Percentiles rank a stretch among this genome's conserved stretches.
These are phyloP conservation scores for Microplitis mediator DNA, from an alignment of 1,140 invertebrate species.

Conservation along the genomic window DNA sequence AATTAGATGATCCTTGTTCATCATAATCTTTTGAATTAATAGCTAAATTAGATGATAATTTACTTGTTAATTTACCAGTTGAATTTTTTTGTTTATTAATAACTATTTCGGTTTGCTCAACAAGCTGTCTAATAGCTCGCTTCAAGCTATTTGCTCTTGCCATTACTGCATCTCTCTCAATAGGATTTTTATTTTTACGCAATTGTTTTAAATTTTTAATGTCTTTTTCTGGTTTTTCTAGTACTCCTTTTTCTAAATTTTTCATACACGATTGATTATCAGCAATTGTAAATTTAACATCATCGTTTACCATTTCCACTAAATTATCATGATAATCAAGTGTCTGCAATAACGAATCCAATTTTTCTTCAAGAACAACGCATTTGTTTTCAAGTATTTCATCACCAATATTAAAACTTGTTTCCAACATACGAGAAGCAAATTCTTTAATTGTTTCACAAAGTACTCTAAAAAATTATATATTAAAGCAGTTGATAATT, in stretches of 20 bases:
- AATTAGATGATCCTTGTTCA: conserved; percentile 23
- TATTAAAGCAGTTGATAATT: not conserved
- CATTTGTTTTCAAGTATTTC: conserved; percentile 73
- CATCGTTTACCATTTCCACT: conserved; percentile 42
- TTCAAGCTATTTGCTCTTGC: conserved; percentile 82
- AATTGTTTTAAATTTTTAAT: conserved; percentile 55
- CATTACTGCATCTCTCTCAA: conserved; percentile 50
- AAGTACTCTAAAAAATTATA: conserved; percentile 62
- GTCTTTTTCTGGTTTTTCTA: conserved; percentile 70
- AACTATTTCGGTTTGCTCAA: conserved; percentile 78
- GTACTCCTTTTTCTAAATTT: conserved; percentile 65
- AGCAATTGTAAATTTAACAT: conserved; percentile 34
- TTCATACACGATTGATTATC: conserved; percentile 46
- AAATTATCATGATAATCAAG: conserved; percentile 70
- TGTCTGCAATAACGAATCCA: conserved; percentile 75
- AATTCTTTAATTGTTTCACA: conserved; percentile 85
- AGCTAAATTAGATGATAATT: conserved; percentile 43
- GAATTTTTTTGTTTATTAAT: conserved; percentile 65
- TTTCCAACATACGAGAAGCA: conserved; percentile 67
- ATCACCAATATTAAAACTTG: conserved; percentile 66
- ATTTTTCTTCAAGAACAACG: conserved; percentile 76
- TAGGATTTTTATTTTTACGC: conserved; percentile 42
- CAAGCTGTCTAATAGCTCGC: conserved; percentile 81
- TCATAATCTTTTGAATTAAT: conserved; percentile 35
- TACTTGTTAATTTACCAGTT: conserved; percentile 41